A percentile compares a stretch with the other conserved stretches of the same genome.
These are phyloP conservation scores for Sarotherodon lohbergeri DNA, from an alignment of 2,113 vertebrate species.

Conservation along the genomic window DNA sequence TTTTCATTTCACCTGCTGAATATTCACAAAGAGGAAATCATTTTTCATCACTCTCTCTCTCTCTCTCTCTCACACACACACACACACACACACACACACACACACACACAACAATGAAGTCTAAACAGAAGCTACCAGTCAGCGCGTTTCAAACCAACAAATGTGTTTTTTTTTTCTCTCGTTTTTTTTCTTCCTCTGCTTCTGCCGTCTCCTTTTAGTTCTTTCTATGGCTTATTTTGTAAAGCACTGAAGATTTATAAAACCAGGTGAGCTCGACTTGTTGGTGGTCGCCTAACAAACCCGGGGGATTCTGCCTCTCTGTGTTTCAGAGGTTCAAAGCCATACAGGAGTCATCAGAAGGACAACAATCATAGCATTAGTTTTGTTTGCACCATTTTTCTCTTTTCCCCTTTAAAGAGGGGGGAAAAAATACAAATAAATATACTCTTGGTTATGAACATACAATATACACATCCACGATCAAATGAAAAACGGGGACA, in stretches of 20 bases:
- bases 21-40: constrained; percentile 19
- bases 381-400: constrained; percentile 66
- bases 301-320: constrained; percentile 26
- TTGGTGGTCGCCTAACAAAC: constrained; percentile 25
- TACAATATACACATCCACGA: constrained; percentile 64
- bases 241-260: constrained; percentile 63
- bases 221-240: constrained; percentile 69
- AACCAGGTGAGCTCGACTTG: constrained; percentile 30
- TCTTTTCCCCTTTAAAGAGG: constrained; percentile 20
- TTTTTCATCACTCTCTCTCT: neutral
- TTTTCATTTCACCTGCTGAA: constrained; percentile 19
- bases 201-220: constrained; percentile 32
- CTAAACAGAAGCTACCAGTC: constrained; percentile 3
- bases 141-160: neutral
- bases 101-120: neutral
- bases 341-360: constrained; percentile 38
- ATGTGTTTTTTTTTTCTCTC: neutral
- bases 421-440: constrained; percentile 58
- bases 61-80: neutral
- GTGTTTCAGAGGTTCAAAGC: constrained; percentile 40
- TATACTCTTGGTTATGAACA: constrained; percentile 67
- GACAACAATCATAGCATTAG: constrained; percentile 59
- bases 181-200: neutral
- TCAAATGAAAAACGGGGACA: constrained; percentile 55
- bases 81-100: no score